Conservation (phyloP, 2,113 vertebrate genomes). For the Gambusia holbrooki region DNA sequence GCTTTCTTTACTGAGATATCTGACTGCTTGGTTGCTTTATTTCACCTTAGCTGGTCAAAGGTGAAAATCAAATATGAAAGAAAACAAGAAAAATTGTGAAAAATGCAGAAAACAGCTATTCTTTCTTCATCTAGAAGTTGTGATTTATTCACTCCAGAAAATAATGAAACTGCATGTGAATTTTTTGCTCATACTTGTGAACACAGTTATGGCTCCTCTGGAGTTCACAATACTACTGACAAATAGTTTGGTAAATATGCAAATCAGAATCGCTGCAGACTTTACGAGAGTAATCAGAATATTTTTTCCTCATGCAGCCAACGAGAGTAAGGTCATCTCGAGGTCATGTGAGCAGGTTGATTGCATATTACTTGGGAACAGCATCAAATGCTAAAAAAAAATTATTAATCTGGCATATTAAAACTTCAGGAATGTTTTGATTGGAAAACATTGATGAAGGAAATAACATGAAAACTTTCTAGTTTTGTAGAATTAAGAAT, state of each 20-base stretch:
- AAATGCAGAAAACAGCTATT: constrained; percentile 26
- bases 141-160: background rate
- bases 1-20: constrained; percentile 24
- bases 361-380: too few species aligned
- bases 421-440: too few species aligned
- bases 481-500: too few species aligned
- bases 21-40: constrained; percentile 35
- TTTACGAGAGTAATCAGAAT: constrained; percentile 36
- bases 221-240: background rate
- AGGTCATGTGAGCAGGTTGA: background rate
- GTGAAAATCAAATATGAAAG: constrained; percentile 11
- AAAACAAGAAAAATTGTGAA: background rate
- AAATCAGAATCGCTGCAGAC: constrained; percentile 11
- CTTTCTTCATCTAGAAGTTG: background rate
- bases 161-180: constrained; percentile 36
- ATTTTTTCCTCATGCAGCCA: constrained; percentile 8
- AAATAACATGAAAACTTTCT: too few species aligned
- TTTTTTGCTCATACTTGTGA: constrained; percentile 10
- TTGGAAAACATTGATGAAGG: too few species aligned
- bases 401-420: too few species aligned
- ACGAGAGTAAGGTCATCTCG: constrained; percentile 26
- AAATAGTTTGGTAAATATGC: constrained; percentile 25
- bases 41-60: background rate
- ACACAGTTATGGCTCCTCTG: constrained; percentile 19
- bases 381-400: too few species aligned